Base-by-base conservation (phyloP, 2,113 vertebrate genomes). In the Oreochromis aureus region DNA sequence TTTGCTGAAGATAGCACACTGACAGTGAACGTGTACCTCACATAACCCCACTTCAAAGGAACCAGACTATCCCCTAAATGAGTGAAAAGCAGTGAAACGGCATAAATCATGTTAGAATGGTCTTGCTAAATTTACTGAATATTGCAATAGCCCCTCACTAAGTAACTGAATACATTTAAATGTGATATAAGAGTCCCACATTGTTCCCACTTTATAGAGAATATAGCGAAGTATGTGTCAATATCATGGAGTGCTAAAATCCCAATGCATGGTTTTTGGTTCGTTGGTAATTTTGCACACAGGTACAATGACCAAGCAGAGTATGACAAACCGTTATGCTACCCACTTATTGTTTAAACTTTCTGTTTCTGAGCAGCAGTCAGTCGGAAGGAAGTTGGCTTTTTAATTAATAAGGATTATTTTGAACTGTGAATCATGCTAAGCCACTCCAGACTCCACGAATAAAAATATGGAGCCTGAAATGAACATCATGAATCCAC, bases 401-500 rank as follows among this genome's bases (percentile, higher is more conserved):
- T 3, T 66, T 66, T 39, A 3, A 66, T 66, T 36, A 46, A 73
- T 27, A 16, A 73, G 22, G 1, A 76, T 76, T 76, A 7, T 48
- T 76, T 76, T 48, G 69, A 30, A 48, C 41, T 11, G 69, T 46
- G 41, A 76, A 18, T 76, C 69, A 48, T 73, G 69, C 41, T 30
- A 48, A 48, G 69, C 69, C 41, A 18, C 69, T 30, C 69, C 0
- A 27, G 22, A 73, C 44, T 30, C 22, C 71, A 76, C 2, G 4
- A 76, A 11, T 73, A 73, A 30, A 1, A 76, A 10, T 27, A 1
- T 5, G 22, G 1, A 73, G 22, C 7, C 5, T 46, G 41, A 46
- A 73, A 46, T 46, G 0, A 73, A 73, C n/a, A 27, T 73, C 22
- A 73, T 0, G 39, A 24, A 22, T 73, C 69, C 41, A 16, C 7